Percentiles rank a stretch among this genome's conserved stretches.
These are phyloP conservation scores for Pyrrhia umbra DNA, from an alignment of 2,888 invertebrate genomes.

Conservation along the genomic window DNA sequence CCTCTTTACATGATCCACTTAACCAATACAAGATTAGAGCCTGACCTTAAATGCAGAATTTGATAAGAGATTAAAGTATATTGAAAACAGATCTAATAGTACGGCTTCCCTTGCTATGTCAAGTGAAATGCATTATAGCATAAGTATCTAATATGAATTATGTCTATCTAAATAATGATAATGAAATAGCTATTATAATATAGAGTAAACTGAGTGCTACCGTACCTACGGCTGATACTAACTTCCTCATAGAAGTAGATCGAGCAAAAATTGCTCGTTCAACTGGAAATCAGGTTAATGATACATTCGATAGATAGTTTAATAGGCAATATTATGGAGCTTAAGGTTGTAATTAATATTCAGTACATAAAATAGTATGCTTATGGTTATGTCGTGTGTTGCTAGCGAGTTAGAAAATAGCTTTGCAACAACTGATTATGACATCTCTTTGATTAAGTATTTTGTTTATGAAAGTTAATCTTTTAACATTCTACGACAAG, in stretches of 20 bases:
- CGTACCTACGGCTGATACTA: conserved; percentile 30
- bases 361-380: conserved; percentile 19
- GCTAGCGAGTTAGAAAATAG: conserved; percentile 7
- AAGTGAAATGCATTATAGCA: conserved; percentile 24
- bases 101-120: conserved; percentile 28
- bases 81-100: conserved; percentile 23
- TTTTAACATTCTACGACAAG: neutral
- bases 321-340: conserved; percentile 29
- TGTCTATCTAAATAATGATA: conserved; percentile 38
- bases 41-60: conserved; percentile 31
- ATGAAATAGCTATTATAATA: conserved; percentile 23
- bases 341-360: conserved; percentile 42
- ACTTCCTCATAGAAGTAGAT: conserved; percentile 55
- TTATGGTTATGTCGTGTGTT: conserved; percentile 16
- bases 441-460: neutral
- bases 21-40: conserved; percentile 27
- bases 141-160: conserved; percentile 18
- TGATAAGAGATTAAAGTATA: conserved; percentile 22
- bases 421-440: neutral
- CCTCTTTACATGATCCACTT: conserved; percentile 13
- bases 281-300: conserved; percentile 53
- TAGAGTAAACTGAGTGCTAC: too few relatives aligned
- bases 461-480: neutral
- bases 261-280: conserved; percentile 50
- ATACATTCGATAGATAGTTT: conserved; percentile 43